Base-by-base conservation (phyloP, 2,113 vertebrate species). In the Alces alces region DNA sequence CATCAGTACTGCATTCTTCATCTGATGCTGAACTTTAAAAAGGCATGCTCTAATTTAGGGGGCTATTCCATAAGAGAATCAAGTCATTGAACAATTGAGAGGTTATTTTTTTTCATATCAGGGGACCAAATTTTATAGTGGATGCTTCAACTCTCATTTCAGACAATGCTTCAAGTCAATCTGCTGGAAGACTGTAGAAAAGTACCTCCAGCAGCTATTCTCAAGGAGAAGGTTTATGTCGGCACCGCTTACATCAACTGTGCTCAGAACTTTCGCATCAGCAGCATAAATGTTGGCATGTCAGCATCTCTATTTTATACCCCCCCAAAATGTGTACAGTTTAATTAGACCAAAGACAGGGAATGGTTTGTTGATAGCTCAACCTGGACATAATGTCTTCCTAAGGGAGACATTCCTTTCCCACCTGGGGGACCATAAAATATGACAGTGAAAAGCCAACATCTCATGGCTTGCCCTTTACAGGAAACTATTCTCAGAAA, bases 301-400 rank as follows among this genome's bases (percentile, higher is more conserved):
- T 98, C 99, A 98, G 98, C 98, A 98, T 97, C 99, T 98, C 98
- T 98, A 86, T 97, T 98, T 97, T 93, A 95, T 97, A 86, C 79
- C 95, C 95, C 28, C 43, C 96, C 52, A 89, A 97, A 98, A 97
- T 98, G 93, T 78, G 64, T 95, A 84, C 86, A 95, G 87, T 97
- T 98, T 98, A 98, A 98, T 99, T 98, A 98, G 88, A 93, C 96
- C 76, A 97, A 96, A 98, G 95, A 80, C 95, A 93, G 25, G 85
- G 96, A 98, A 86, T 78, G 50, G 85, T 96, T 93, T 88, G 97
- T 98, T 97, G 93, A 93, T 95, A 97, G 96, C 33, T 9, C 89
- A 86, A 58, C 97, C 97, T 98, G 96, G 97, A 98, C 96, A 86
- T 61, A 95, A 95, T 21, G 0, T 86, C 96, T 97, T 98, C 98